Evolutionary conservation across 1,140 invertebrate genomes (phyloP), one percentile per base, ranked within the genome.

Genomic region (Psilanteris sp.): DNA sequence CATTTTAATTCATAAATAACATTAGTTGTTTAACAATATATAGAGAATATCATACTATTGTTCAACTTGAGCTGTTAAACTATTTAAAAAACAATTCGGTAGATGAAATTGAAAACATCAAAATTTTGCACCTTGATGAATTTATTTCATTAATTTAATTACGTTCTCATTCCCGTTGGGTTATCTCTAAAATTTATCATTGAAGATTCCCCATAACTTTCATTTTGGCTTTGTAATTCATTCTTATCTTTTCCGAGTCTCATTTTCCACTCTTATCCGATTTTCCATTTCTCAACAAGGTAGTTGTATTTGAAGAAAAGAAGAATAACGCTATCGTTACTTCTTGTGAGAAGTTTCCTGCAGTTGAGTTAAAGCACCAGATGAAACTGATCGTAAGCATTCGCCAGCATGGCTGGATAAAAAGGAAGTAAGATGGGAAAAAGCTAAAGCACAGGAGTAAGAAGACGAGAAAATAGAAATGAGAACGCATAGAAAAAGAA

Each of bases 371-470:
- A 81, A 83, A 81, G 82, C 79, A 80, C 77, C 77, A 77, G 73
- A 76, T 71, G 81, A 83, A 84, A 83, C 82, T 79, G 79, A 83
- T 85, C 78, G 76, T 79, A 75, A 76, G 75, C 76, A 78, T 70
- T 64, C 52, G 39, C 46, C 27, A 52, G 59, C 29, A 44, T 57
- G 54, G 50, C 16, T 32, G 61, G 50, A 64, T 52, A 62, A 52
- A 71, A 70, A 68, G 44, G 43, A 41, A 57, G 54, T 48, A 39
- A 55, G 44, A 71, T 29, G 59, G 22, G 55, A 67, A 71, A 61
- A 71, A 70, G 64, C 41, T 34, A 62, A 52, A 59, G 59, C 32
- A 10, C 16, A 34, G 20, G 39, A 48, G 39, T 48, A 67, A 64
- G 50, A 74, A 77, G 55, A 66, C 39, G 36, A 46, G 61, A 54